Evolutionary conservation across 2,113 vertebrate genomes (phyloP).

Genomic region (Trichechus manatus): DNA sequence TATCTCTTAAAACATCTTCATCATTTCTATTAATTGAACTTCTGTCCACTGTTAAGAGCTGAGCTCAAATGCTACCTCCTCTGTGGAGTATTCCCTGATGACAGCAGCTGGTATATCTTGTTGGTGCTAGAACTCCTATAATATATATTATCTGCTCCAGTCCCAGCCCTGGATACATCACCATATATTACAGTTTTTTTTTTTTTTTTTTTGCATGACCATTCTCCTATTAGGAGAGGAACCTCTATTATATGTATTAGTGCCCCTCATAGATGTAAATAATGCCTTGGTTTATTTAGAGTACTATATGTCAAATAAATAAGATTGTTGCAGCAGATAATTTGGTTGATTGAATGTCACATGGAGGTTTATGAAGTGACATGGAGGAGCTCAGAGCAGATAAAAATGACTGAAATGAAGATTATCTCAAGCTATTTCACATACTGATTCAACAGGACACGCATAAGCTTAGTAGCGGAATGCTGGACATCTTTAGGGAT

Average conservation of each 20-base stretch:
- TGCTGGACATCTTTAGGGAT: neutral
- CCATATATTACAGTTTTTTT: neutral
- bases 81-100: neutral
- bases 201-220: neutral
- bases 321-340: neutral
- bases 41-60: neutral
- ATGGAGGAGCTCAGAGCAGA: neutral
- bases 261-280: neutral
- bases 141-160: neutral
- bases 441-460: neutral
- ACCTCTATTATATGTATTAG: neutral
- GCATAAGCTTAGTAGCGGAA: neutral
- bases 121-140: neutral
- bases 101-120: neutral
- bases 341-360: neutral
- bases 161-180: neutral
- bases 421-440: neutral
- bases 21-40: neutral
- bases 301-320: neutral
- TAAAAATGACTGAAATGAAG: conserved; percentile 13
- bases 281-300: neutral
- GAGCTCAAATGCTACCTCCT: neutral
- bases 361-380: neutral
- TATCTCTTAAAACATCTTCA: neutral
- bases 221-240: neutral